Base-by-base conservation (phyloP, 2,797 vertebrate genomes). In the Linurgus olivaceus region DNA sequence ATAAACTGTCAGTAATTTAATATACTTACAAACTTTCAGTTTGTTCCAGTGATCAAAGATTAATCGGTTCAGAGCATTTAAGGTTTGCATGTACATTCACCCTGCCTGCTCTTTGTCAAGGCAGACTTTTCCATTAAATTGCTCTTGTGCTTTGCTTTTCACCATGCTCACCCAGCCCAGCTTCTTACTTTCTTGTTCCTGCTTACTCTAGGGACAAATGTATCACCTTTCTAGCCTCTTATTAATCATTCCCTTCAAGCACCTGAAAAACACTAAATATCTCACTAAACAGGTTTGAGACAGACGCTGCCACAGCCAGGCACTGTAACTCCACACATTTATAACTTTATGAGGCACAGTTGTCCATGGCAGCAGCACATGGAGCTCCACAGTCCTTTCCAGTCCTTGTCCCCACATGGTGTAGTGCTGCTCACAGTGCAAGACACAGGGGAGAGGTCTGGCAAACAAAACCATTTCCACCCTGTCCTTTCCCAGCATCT, bases 1-100 rank as follows among this genome's bases (percentile, higher is more conserved):
- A 59, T 37, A 76, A 91, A 54, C 17, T 67, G 48, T 67, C 68
- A 91, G 42, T 29, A 75, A 94, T 11, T 58, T 29, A 72, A 90
- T 68, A 37, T 20, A 93, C 59, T 92, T 71, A 72, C 50, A 88
- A 90, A 86, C 37, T 75, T 86, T 51, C 54, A 29, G 44, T 81
- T 74, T 86, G 61, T 16, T 38, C 65, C 52, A 51, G 17, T 40
- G 50, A 90, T 81, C 73, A 90, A 85, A 91, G 51, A 52, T 50
- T 42, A 77, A 80, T 68, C 54, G 50, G 38, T 50, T 90, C 70
- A 78, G 29, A 68, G 23, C 33, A 75, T 48, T 84, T 78, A 75
- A 82, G 6, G 17, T 55, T 58, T 72, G 18, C 40, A 25, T 23
- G 59, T 35, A 55, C 10, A 13, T 70, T 86, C 50, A 80, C 17